phyloP scores from a whole-genome alignment of 2,797 vertebrate genomes.

The Sebastes paucispinis region DNA sequence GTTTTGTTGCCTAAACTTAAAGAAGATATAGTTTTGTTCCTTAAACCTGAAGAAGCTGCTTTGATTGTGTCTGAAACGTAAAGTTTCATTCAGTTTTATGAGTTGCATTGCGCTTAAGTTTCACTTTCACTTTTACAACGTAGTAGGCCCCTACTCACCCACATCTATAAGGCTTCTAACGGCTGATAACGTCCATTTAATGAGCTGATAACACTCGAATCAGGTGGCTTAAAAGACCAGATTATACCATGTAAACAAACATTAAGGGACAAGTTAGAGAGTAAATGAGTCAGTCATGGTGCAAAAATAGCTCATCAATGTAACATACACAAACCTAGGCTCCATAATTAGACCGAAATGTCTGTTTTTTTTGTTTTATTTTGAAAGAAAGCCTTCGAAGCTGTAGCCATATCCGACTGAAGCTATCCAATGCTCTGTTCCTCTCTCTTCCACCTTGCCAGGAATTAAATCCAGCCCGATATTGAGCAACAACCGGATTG shows the following conservation, averaged over 20 bases:
- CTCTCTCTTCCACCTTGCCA: neutral
- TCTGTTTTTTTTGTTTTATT: neutral
- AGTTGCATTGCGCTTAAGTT: too few relatives aligned
- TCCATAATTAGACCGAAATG: neutral
- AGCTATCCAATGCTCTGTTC: neutral
- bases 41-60: too few relatives aligned
- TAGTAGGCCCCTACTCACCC: too few relatives aligned
- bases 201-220: too few relatives aligned
- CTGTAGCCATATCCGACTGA: neutral
- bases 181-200: too few relatives aligned
- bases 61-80: too few relatives aligned
- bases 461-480: neutral
- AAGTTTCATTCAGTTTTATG: too few relatives aligned
- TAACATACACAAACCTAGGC: neutral
- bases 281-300: neutral
- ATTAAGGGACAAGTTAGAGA: neutral
- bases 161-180: too few relatives aligned
- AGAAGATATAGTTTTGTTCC: too few relatives aligned
- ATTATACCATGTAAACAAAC: neutral
- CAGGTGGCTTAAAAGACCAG: neutral
- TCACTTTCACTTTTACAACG: too few relatives aligned
- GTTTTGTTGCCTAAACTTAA: too few relatives aligned
- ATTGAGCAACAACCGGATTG: constrained; percentile 22
- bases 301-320: neutral
- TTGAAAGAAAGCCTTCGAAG: neutral